A percentile compares a stretch with the other conserved stretches of the same genome.
Conservation (phyloP, 2,888 invertebrate genomes). For the Seira musarum region DNA sequence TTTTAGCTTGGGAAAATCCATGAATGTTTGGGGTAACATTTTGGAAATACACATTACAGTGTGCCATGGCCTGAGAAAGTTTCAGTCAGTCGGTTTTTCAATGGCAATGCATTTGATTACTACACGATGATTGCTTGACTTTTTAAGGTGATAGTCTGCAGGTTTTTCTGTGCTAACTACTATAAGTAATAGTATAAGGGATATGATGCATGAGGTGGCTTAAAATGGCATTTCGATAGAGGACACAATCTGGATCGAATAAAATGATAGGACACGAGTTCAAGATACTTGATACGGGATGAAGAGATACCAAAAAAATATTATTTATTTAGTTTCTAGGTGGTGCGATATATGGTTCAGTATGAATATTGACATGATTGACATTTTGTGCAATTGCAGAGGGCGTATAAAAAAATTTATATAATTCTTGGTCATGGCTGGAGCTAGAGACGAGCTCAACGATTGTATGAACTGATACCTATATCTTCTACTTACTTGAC, state of each 20-base stretch:
- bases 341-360: not conserved
- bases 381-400: conserved; percentile 30
- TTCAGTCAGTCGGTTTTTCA: too few relatives aligned
- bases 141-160: not conserved
- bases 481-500: too few relatives aligned
- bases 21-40: too few relatives aligned
- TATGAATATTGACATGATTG: conserved; percentile 23
- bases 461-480: too few relatives aligned
- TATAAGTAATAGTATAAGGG: not conserved
- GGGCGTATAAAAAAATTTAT: conserved; percentile 44
- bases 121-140: not conserved
- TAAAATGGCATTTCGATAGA: not conserved
- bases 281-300: not conserved
- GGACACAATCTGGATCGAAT: not conserved
- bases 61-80: too few relatives aligned
- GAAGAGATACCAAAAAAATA: not conserved
- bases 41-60: too few relatives aligned
- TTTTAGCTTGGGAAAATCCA: too few relatives aligned
- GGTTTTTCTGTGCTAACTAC: not conserved
- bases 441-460: too few relatives aligned
- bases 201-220: not conserved
- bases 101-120: too few relatives aligned
- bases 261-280: not conserved
- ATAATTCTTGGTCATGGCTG: conserved; percentile 39
- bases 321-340: not conserved